Percentiles rank a stretch among this genome's conserved stretches.
Evolutionary conservation across 2,888 invertebrate species (phyloP).

Genomic region (Homarus gammarus): DNA sequence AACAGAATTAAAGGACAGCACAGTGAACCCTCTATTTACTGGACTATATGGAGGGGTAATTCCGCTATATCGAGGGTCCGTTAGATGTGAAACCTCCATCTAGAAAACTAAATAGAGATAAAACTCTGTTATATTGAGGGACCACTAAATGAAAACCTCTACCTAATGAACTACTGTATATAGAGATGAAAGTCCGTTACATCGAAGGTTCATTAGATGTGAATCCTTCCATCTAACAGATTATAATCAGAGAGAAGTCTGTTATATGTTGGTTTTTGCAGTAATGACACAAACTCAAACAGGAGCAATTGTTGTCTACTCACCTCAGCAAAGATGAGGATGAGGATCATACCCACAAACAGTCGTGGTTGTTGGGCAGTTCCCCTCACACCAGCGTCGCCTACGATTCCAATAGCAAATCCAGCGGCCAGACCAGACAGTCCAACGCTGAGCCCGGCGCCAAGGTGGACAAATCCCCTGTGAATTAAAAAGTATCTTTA

Average conservation of each 20-base stretch:
- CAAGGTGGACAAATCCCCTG: slow-evolving; percentile 98
- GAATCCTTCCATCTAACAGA: no score
- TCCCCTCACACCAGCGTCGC: slow-evolving; percentile 99
- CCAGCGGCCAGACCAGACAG: slow-evolving; percentile 98
- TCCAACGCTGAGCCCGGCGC: slow-evolving; percentile 97
- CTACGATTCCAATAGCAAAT: slow-evolving; percentile 99
- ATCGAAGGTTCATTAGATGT: no score
- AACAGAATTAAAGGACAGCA: no score
- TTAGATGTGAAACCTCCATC: no score
- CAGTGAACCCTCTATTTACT: no score
- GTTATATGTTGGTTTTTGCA: no score
- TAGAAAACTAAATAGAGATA: no score
- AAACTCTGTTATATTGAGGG: no score
- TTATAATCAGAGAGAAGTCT: background rate
- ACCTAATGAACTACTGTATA: background rate
- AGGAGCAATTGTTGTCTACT: slow-evolving; percentile 35
- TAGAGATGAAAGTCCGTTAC: no score
- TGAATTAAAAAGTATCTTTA: slow-evolving; percentile 80
- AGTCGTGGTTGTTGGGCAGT: slow-evolving; percentile 99
- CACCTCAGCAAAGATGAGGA: slow-evolving; percentile 99
- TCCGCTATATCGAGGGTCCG: no score
- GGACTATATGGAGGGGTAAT: no score
- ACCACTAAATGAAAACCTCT: background rate
- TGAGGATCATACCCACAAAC: slow-evolving; percentile 99
- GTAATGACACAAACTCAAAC: no score